A percentile compares a stretch with the other conserved stretches of the same genome.
phyloP scores from a whole-genome alignment of 2,113 vertebrate genomes.

The Heterochromis multidens region DNA sequence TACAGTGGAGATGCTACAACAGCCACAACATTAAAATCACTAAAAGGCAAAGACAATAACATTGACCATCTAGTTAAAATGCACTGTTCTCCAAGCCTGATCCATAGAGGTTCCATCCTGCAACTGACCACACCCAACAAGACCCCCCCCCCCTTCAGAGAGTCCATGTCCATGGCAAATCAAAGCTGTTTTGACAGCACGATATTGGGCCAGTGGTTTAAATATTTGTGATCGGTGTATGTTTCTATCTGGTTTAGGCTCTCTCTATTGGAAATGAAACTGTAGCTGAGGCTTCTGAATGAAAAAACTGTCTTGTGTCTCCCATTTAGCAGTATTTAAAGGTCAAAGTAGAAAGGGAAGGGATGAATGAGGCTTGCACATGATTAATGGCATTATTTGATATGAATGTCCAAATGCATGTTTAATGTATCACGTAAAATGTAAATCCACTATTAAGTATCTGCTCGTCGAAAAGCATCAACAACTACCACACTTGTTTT shows the following conservation, averaged over 20 bases:
- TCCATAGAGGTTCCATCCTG: not conserved
- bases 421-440: not conserved
- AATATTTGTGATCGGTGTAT: not conserved
- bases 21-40: not conserved
- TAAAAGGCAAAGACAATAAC: not conserved
- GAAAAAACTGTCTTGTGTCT: not conserved
- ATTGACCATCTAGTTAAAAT: not conserved
- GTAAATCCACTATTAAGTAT: not conserved
- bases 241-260: slow-evolving; percentile 41
- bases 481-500: not conserved
- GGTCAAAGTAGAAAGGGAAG: slow-evolving; percentile 16
- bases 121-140: not conserved
- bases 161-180: not conserved
- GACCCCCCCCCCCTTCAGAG: not conserved
- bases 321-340: slow-evolving; percentile 35
- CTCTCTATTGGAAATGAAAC: slow-evolving; percentile 19
- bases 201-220: not conserved
- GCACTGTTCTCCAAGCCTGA: not conserved
- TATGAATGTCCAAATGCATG: not conserved
- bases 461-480: not conserved
- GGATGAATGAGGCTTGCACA: not conserved
- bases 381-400: not conserved
- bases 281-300: not conserved
- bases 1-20: slow-evolving; percentile 8
- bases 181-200: not conserved